phyloP scores from a whole-genome alignment of 2,888 invertebrate genomes.

The Agrochola lychnidis region DNA sequence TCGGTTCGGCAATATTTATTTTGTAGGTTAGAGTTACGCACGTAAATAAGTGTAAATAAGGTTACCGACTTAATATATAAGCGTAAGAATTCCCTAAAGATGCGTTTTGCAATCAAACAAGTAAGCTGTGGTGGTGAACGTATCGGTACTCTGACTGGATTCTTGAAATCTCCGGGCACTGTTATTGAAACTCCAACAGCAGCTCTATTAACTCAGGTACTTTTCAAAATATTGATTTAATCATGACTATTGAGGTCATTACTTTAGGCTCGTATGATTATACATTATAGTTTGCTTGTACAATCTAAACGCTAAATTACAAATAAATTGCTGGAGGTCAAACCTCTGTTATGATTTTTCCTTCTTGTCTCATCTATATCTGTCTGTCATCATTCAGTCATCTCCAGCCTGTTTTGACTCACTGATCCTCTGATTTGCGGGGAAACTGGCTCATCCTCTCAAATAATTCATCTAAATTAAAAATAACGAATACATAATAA shows the following conservation, averaged over 20 bases:
- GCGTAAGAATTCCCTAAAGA: constrained; percentile 74
- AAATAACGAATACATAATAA: background rate
- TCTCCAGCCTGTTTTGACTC: background rate
- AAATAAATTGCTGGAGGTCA: background rate
- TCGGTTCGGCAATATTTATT: constrained; percentile 29
- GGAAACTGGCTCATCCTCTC: background rate
- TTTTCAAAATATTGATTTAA: constrained; percentile 21
- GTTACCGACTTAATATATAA: constrained; percentile 18
- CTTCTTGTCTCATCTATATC: background rate
- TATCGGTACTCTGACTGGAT: constrained; percentile 91
- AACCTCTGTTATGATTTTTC: background rate
- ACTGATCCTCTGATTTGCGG: background rate
- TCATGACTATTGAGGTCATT: background rate
- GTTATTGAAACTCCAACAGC: constrained; percentile 94
- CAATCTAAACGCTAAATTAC: background rate
- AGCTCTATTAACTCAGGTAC: constrained; percentile 94
- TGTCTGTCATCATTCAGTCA: background rate
- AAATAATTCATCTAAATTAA: background rate
- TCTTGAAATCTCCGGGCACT: constrained; percentile 89
- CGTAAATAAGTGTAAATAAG: constrained; percentile 43
- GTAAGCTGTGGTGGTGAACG: constrained; percentile 92
- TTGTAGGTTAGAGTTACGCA: constrained; percentile 49
- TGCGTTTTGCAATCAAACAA: constrained; percentile 93
- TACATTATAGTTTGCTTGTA: background rate
- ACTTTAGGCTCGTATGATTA: background rate